Evolutionary conservation across 2,888 invertebrate species (phyloP).

Genomic region (Spodoptera picta): DNA sequence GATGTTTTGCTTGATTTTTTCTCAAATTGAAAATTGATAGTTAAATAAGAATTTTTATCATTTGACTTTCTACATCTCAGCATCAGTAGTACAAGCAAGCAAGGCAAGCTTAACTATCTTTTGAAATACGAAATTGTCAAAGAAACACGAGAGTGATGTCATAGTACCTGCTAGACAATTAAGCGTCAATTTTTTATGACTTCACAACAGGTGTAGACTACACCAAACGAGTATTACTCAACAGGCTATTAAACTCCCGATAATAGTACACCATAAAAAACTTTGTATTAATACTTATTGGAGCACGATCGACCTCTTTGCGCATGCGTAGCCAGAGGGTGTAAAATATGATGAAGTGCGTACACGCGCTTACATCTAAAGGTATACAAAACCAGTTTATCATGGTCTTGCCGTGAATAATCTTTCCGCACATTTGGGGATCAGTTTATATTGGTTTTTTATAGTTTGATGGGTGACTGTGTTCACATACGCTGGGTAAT

Average conservation of each 20-base stretch:
- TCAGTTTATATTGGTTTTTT: no score
- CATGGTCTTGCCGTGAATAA: no score
- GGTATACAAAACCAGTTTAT: no score
- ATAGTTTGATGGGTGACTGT: no score
- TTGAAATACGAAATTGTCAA: no score
- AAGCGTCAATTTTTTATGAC: not conserved
- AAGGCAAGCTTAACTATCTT: no score
- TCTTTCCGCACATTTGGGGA: no score
- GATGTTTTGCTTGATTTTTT: no score
- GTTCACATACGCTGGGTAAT: slow-evolving; percentile 39
- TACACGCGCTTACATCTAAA: slow-evolving; percentile 1
- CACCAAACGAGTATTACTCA: slow-evolving; percentile 34
- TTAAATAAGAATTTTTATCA: no score
- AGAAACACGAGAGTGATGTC: not conserved
- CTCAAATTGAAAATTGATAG: no score
- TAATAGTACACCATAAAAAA: slow-evolving; percentile 49
- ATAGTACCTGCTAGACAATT: slow-evolving; percentile 6
- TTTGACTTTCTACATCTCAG: no score
- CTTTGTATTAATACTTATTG: slow-evolving; percentile 52
- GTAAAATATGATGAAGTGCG: slow-evolving; percentile 53
- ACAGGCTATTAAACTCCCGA: slow-evolving; percentile 46
- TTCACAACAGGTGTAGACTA: slow-evolving; percentile 24
- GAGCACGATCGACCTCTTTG: slow-evolving; percentile 55
- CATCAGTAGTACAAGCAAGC: no score
- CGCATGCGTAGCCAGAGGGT: slow-evolving; percentile 51